A percentile compares a stretch with the other conserved stretches of the same genome.
These are phyloP conservation scores for Cebuella pygmaea DNA, from an alignment of 2,797 vertebrate genomes.

Conservation along the genomic window DNA sequence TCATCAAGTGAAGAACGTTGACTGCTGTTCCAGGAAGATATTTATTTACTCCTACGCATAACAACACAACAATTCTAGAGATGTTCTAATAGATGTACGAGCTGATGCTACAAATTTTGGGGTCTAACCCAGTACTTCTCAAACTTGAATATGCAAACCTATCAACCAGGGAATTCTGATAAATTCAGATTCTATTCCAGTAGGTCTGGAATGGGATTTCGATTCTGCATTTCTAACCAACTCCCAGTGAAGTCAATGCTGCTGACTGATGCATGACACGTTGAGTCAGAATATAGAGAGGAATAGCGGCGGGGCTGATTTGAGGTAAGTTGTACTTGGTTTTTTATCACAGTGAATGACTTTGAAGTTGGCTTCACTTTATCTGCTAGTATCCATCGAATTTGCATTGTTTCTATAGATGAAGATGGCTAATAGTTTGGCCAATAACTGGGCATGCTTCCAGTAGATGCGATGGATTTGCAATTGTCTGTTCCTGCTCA, in stretches of 20 bases:
- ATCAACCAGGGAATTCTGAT: not conserved
- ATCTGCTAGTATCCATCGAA: not conserved
- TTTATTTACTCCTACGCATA: constrained; percentile 26
- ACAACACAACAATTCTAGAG: not conserved
- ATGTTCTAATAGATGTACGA: not conserved
- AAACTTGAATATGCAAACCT: not conserved
- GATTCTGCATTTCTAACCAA: not conserved
- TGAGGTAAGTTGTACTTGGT: not conserved
- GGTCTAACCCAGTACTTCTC: not conserved
- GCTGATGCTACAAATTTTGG: not conserved
- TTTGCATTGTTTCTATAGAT: not conserved
- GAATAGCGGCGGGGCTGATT: not conserved
- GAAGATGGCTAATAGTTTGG: not conserved
- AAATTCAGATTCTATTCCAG: not conserved
- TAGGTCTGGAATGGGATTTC: not conserved
- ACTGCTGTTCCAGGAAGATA: not conserved
- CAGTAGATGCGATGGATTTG: not conserved
- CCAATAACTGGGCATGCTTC: not conserved
- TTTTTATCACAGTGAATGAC: not conserved
- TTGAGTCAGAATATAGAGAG: not conserved
- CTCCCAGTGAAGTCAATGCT: not conserved
- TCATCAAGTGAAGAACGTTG: not conserved
- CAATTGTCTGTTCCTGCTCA: not conserved
- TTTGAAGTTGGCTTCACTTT: not conserved
- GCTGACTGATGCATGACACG: not conserved